Evolutionary conservation across 2,797 vertebrate species (phyloP), one percentile per base, ranked within the genome.

Genomic region (Tachyglossus aculeatus): DNA sequence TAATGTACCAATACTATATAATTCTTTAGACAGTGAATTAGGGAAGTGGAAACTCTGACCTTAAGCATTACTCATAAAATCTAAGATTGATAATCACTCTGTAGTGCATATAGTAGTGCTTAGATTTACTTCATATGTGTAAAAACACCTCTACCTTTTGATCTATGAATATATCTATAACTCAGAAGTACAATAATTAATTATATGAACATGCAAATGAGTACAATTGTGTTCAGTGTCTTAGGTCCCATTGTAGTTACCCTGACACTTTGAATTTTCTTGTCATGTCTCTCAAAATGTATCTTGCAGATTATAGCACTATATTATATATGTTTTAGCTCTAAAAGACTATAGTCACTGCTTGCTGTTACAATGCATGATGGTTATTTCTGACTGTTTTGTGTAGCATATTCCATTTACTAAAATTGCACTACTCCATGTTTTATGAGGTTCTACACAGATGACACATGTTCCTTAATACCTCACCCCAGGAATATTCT

Each of bases 381-480:
- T 47, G 41, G 44, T 78, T 54, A 37, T 69, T 83, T 39, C 43
- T 7, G 16, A 41, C 21, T 75, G 43, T 63, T 78, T 57, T 57
- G 53, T 69, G 51, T 64, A 71, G 62, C 45, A 57, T 18, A 53
- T 70, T 63, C 13, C 9, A 69, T 69, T 84, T 86, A 64, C 33
- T 58, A 71, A 74, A 48, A 66, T 38, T 53, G 11, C 60, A 34
- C 27, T 57, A n/a, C 1, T 31, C 40, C 37, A 47, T 70, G 10
- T 72, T 86, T 86, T 77, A 63, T 63, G 50, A 80, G 29, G 6
- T 64, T 81, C 33, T 55, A n/a, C 4, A 45, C 71, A 43, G 44
- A 77, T 78, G 47, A 74, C 44, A 83, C 68, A 71, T 74, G 44
- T 68, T 78, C 27, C 32, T 58, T 78, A 81, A 81, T 68, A 51